phyloP scores from a whole-genome alignment of 1,140 invertebrate genomes.

The Archivesica marissinica region DNA sequence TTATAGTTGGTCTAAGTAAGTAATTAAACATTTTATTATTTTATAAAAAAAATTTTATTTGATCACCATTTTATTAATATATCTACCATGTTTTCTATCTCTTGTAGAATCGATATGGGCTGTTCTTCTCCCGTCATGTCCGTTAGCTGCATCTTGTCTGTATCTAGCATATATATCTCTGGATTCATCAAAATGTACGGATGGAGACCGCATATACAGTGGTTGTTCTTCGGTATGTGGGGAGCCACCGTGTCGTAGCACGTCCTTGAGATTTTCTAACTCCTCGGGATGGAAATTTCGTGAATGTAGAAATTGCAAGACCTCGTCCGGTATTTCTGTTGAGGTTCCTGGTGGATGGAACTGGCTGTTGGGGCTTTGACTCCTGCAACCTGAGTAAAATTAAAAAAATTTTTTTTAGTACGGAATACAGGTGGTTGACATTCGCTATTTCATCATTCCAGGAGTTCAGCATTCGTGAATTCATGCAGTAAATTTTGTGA shows the following conservation, averaged over 20 bases:
- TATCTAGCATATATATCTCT: background rate
- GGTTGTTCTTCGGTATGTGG: background rate
- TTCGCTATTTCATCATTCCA: too few species aligned
- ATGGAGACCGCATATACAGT: background rate
- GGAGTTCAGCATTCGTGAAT: too few species aligned
- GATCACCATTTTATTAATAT: too few species aligned
- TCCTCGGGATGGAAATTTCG: conserved; percentile 56
- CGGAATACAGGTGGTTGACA: too few species aligned
- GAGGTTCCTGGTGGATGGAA: background rate
- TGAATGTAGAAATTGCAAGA: conserved; percentile 50
- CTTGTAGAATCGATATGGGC: background rate
- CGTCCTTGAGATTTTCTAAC: conserved; percentile 55
- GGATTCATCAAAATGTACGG: background rate
- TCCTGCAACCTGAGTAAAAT: background rate
- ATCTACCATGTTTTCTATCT: background rate
- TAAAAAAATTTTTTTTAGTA: too few species aligned
- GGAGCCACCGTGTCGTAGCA: conserved; percentile 17
- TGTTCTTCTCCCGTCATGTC: background rate
- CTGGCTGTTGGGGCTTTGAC: background rate
- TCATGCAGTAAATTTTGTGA: too few species aligned
- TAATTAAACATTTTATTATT: too few species aligned
- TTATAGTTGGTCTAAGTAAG: too few species aligned
- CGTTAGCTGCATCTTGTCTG: background rate
- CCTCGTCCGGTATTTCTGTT: conserved; percentile 48
- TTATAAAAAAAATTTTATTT: too few species aligned